Percentiles rank a stretch among this genome's conserved stretches.
Evolutionary conservation across 1,140 invertebrate species (phyloP).

Genomic region (Cydia splendana): DNA sequence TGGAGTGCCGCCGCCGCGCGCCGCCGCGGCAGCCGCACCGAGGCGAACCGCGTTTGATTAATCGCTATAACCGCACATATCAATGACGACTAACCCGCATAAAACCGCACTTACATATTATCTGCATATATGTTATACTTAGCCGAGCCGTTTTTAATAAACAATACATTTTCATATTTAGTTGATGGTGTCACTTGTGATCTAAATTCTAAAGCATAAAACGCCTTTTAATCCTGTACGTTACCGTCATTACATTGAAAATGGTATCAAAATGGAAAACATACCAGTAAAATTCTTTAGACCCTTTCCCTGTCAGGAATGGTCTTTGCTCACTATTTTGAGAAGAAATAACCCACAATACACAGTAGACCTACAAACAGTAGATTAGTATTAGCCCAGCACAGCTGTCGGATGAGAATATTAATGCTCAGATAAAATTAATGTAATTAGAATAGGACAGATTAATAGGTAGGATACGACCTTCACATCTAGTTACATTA

Average conservation of each 20-base stretch:
- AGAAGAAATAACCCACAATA: no score
- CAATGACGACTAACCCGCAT: conserved; percentile 7
- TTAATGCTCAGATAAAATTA: neutral
- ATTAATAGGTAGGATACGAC: conserved; percentile 21
- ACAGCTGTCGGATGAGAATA: neutral
- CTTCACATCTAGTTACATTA: conserved; percentile 12
- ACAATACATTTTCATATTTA: no score
- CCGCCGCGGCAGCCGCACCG: neutral
- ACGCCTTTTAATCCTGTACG: no score
- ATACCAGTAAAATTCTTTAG: no score
- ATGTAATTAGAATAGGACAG: neutral
- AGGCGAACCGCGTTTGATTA: conserved; percentile 15
- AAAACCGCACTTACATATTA: neutral
- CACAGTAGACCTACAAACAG: no score
- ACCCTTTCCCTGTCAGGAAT: no score
- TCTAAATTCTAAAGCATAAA: no score
- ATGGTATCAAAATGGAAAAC: no score
- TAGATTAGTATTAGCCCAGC: no score
- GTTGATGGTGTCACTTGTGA: no score
- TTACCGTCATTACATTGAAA: no score
- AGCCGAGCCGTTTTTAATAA: neutral
- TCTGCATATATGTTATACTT: neutral
- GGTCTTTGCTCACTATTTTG: no score
- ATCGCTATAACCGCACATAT: conserved; percentile 19
- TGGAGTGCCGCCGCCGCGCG: conserved; percentile 35